Evolutionary conservation across 1,140 invertebrate species (phyloP), one percentile per base, ranked within the genome.

Genomic region (Drosophila lacertosa): DNA sequence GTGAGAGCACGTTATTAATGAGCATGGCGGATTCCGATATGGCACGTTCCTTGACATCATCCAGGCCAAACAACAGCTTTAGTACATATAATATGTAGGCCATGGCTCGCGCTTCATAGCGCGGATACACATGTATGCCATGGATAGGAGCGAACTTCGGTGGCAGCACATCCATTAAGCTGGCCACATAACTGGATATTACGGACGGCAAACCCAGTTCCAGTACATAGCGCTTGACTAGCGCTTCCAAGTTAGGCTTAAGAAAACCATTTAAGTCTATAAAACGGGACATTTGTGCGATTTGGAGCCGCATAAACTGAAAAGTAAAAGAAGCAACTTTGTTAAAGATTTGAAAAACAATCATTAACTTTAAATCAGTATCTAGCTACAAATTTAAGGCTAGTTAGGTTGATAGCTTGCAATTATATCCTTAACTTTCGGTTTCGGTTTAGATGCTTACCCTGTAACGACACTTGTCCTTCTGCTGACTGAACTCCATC

Each of bases 21-120:
- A 90, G 86, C 4, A 90, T 80, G 0, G 93, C 92, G 26, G 93
- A 91, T 33, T 91, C 74, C 2, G 94, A 95, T 18, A 94, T 93
- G 59, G 92, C 74, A 33, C 92, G 90, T 89, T 95, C 95, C 1
- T 94, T 94, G 7, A 92, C 74, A 40, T 92, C 94, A 90, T 95
- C 94, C 2, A 95, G 75, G 2, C 93, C 93, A 76, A 94, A 94
- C 3, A 95, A 72, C 2, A 94, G 77, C 92, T 95, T 95, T 29
- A 95, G 60, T 1, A 92, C 80, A 37, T 95, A 92, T n/a, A 95
- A 80, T 47, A 95, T 94, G 62, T 93, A 93, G 51, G 93, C 92
- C 90, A 95, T 93, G 1, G 93, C 93, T 55, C 94, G 92, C 1
- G 91, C 93, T 91, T 95, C 95, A 73, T 93, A 95, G 65, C 93